These are phyloP conservation scores for Cephus pulcher DNA, from an alignment of 2,888 invertebrate species.

Conservation along the genomic window DNA sequence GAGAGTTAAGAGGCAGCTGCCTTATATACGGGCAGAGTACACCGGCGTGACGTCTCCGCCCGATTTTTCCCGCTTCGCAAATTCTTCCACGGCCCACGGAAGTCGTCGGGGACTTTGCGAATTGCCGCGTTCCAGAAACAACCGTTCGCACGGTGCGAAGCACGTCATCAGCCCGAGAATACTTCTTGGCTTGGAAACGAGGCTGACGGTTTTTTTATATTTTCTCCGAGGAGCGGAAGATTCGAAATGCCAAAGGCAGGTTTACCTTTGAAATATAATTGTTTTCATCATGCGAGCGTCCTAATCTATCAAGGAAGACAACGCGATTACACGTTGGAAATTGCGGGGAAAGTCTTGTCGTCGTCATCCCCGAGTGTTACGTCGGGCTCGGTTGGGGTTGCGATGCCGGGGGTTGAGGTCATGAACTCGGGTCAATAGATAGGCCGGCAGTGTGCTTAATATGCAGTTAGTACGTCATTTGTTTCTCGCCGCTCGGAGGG, in stretches of 20 bases:
- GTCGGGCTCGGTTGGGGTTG: not conserved
- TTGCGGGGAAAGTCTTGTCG: slow-evolving; percentile 38
- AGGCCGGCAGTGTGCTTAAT: slow-evolving; percentile 41
- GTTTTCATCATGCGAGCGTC: slow-evolving; percentile 36
- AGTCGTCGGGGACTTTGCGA: not conserved
- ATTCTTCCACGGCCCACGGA: not conserved
- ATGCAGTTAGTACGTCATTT: slow-evolving; percentile 54
- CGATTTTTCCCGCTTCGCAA: not conserved
- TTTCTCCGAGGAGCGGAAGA: not conserved
- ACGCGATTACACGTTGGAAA: slow-evolving; percentile 41
- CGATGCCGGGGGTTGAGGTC: slow-evolving; percentile 8
- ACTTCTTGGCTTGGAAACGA: not conserved
- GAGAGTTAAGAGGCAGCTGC: not conserved
- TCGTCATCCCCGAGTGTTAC: slow-evolving; percentile 22
- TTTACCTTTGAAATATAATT: slow-evolving; percentile 25
- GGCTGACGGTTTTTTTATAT: not conserved
- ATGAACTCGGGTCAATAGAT: slow-evolving; percentile 33
- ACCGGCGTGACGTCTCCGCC: not conserved
- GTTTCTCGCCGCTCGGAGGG: slow-evolving; percentile 46
- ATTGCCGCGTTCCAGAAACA: not conserved
- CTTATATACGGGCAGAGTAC: not conserved
- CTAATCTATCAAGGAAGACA: slow-evolving; percentile 49
- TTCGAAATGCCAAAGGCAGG: not conserved
- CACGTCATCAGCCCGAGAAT: not conserved
- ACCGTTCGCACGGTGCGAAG: too few relatives aligned